Base-by-base conservation (phyloP, 2,888 invertebrate genomes). In the Aplocera efformata region DNA sequence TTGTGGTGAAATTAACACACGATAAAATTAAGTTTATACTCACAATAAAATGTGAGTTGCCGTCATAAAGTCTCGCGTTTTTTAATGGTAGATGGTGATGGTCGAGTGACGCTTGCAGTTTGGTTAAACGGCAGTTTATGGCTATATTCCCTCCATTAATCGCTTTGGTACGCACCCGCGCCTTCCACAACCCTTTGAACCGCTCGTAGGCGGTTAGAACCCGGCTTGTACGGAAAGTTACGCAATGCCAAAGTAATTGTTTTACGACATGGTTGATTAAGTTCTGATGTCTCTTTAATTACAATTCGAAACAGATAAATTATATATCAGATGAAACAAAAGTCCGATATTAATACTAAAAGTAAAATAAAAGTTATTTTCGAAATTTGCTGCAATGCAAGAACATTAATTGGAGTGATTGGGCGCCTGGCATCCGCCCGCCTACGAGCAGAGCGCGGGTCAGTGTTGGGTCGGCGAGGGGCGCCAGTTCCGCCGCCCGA, bases 11-110 rank as follows among this genome's bases (percentile, higher is more conserved):
- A 88, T 88, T 86, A 88, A 88, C 86, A 85, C 86, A 85, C 88
- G 79, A 85, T 88, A 86, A 88, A 88, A 86, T 86, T 88, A 85
- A 85, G 83, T 88, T 88, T 88, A 88, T 86, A 86, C 81, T 85
- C 84, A 86, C 86, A 86, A 86, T 88, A 86, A 88, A 86, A 86
- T 83, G 88, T 84, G 86, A 86, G 88, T 84, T 84, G 85, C 85
- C 84, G 83, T 86, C 86, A 88, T 86, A 88, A 86, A 88, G 83
- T 85, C 85, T 84, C 85, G 82, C 84, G 82, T 86, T 86, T 88
- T 88, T 88, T 88, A 88, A 86, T 84, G 79, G 81, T 81, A 78
- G 79, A 78, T 79, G 81, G 79, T 69, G 79, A 78, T 79, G 81
- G 79, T 69, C 79, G 78, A 69, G 82, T 86, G 86, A 84, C 78